Evolutionary conservation across 2,797 vertebrate genomes (phyloP).

Genomic region (Mallotus villosus): DNA sequence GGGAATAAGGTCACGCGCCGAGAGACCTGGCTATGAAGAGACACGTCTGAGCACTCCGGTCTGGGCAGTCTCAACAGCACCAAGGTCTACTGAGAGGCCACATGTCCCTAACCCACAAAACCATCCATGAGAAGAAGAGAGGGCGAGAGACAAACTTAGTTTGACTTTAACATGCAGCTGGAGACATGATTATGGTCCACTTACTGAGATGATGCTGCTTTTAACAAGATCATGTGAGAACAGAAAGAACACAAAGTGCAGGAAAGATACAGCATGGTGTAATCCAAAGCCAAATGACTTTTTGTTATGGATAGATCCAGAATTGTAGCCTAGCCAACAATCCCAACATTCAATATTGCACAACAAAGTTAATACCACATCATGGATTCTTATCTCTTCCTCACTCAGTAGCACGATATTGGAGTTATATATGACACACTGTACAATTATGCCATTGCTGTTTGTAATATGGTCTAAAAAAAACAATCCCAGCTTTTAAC

Average conservation of each 20-base stretch:
- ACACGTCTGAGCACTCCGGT: constrained; percentile 27
- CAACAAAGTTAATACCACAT: background rate
- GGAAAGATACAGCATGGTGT: background rate
- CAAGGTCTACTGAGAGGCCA: constrained; percentile 1
- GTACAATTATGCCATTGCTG: background rate
- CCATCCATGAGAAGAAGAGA: background rate
- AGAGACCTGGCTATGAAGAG: constrained; percentile 68
- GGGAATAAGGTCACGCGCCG: constrained; percentile 75
- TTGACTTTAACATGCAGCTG: constrained; percentile 70
- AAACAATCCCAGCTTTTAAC: constrained; percentile 32
- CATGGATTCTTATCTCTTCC: background rate
- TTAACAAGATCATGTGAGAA: background rate
- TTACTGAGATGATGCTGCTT: constrained; percentile 19
- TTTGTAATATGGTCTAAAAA: constrained; percentile 32
- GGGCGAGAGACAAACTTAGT: constrained; percentile 16
- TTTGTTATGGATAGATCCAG: no score
- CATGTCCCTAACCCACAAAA: background rate
- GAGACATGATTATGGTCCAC: constrained; percentile 72
- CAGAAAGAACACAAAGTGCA: background rate
- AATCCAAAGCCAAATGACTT: no score
- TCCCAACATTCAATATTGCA: background rate
- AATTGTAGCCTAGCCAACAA: background rate
- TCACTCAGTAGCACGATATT: background rate
- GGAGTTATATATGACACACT: background rate
- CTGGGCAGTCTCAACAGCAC: constrained; percentile 28